Conservation (phyloP, 2,888 invertebrate genomes). For the Drosophila anomelani region DNA sequence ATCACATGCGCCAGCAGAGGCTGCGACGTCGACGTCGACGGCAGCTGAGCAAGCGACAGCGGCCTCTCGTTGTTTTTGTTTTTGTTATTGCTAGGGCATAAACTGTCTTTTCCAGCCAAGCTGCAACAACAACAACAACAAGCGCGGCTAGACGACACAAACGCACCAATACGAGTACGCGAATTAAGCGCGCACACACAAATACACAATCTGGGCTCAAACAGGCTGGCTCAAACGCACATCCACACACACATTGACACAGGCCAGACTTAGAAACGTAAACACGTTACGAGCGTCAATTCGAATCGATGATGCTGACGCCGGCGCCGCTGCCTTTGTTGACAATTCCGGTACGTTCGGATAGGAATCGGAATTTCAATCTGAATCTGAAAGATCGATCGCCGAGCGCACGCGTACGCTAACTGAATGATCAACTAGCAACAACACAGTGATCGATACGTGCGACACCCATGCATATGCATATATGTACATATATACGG, state of each 20-base stretch:
- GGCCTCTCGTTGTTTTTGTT: conserved; percentile 61
- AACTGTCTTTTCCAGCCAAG: conserved; percentile 61
- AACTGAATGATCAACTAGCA: conserved; percentile 73
- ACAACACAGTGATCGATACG: conserved; percentile 45
- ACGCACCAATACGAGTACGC: conserved; percentile 53
- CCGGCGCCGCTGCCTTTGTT: conserved; percentile 36
- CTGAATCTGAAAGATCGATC: conserved; percentile 28
- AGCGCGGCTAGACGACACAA: conserved; percentile 53
- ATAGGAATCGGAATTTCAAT: conserved; percentile 23
- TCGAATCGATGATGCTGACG: conserved; percentile 35
- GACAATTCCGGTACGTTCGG: conserved; percentile 37
- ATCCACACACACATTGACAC: conserved; percentile 17
- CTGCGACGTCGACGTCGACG: conserved; percentile 49
- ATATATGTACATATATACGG: conserved; percentile 11
- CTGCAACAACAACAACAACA: conserved; percentile 17
- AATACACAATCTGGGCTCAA: conserved; percentile 8
- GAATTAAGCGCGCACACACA: conserved; percentile 64
- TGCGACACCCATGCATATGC: conserved; percentile 19
- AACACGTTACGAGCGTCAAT: conserved; percentile 66
- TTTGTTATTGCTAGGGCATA: conserved; percentile 76
- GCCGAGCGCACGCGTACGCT: conserved; percentile 55
- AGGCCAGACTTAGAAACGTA: conserved; percentile 69
- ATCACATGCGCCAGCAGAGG: conserved; percentile 33
- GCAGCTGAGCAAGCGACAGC: conserved; percentile 48
- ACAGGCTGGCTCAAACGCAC: conserved; percentile 30